Evolutionary conservation across 2,888 invertebrate species (phyloP), one percentile per base, ranked within the genome.

Genomic region (Zonitis immaculata): DNA sequence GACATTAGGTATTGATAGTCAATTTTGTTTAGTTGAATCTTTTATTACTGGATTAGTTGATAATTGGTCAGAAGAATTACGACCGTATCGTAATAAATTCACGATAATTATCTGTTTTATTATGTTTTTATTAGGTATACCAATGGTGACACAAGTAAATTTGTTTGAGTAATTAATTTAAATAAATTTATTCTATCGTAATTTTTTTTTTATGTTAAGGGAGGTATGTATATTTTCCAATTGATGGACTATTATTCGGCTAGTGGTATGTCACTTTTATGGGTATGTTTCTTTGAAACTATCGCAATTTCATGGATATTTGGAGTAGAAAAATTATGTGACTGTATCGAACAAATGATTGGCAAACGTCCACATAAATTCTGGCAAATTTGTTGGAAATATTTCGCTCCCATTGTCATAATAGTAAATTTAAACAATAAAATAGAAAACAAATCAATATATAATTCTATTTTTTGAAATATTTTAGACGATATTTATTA

Each of bases 181-280:
- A 8, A 6, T 5, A 26, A n/a, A 27, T 66, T 47, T 39, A 18
- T 18, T 16, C 5, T 39, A 39, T 7, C 2, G 6, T 47, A 12
- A 26, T 42, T 47, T 47, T 42, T 52, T 56, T 42, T 50, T 47
- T 52, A 51, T 55, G 73, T 75, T 6, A 71, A 88, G 86, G 91
- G 93, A 61, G 95, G 95, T 61, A 93, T 94, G 75, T 95, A 89
- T 72, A 87, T 89, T 71, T 92, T 95, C 73, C 93, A 93, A 79
- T 74, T 95, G 61, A 89, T 95, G 81, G 95, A 95, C 73, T 80
- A 79, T 64, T 82, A 82, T 62, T 80, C 81, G 3, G 82, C 81
- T 3, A 81, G 81, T 58, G 81, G 82, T 8, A 79, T 82, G 77
- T 80, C 81, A 5, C 73, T 82, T 49, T 69, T 82, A 9, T 82